Evolutionary conservation across 1,140 invertebrate species (phyloP).

Genomic region (Dendroctonus ponderosae): DNA sequence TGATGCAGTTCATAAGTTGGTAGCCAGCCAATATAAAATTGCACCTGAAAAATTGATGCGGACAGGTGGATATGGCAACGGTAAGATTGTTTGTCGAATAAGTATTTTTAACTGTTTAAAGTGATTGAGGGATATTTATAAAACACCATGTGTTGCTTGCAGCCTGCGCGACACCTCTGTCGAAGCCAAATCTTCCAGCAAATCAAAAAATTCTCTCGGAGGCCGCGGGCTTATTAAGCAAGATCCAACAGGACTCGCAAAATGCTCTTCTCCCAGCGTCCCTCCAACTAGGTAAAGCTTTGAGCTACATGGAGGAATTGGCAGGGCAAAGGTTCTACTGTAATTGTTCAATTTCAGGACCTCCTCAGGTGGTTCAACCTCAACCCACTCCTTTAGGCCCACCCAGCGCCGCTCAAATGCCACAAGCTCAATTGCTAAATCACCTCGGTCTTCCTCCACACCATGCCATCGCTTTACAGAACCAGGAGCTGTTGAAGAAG

Average conservation of each 20-base stretch:
- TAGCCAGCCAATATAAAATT: constrained; percentile 96
- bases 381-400: constrained; percentile 53
- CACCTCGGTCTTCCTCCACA: constrained; percentile 65
- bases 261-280: constrained; percentile 51
- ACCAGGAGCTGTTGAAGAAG: constrained; percentile 58
- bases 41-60: constrained; percentile 94
- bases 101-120: constrained; percentile 6
- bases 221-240: constrained; percentile 68
- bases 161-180: constrained; percentile 70
- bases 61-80: constrained; percentile 87
- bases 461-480: constrained; percentile 60
- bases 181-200: constrained; percentile 64
- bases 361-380: constrained; percentile 45
- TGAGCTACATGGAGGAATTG: constrained; percentile 18
- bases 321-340: not conserved
- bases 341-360: constrained; percentile 26
- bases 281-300: constrained; percentile 51
- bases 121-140: not conserved
- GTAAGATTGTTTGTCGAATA: constrained; percentile 26
- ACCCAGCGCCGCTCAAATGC: constrained; percentile 49
- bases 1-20: constrained; percentile 93
- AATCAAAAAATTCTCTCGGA: constrained; percentile 72
- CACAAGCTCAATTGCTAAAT: constrained; percentile 53
- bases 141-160: constrained; percentile 30
- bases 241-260: constrained; percentile 68